Evolutionary conservation across 2,888 invertebrate genomes (phyloP), one percentile per base, ranked within the genome.

Genomic region (Cryptocheilus praepositus): DNA sequence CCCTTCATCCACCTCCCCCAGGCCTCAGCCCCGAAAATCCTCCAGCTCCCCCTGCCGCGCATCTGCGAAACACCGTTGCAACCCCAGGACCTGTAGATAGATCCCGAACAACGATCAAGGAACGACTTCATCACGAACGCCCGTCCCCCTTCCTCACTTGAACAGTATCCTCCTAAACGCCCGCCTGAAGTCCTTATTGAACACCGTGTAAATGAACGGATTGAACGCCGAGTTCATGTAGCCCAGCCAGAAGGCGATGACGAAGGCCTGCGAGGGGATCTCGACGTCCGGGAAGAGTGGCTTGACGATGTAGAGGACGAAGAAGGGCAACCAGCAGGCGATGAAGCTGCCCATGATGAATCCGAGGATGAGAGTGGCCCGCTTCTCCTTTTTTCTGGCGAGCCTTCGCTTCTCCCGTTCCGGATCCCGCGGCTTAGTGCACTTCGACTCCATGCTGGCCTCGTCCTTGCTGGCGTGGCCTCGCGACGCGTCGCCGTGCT

Each of bases 291-390:
- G 91, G 85, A 95, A 95, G 65, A 95, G 92, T 8, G 97, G 95
- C 86, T 95, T 94, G 63, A 97, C 89, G 83, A 97, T 96, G 88
- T 97, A 97, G 74, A 97, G 92, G 88, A 96, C 94, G 92, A 99
- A 99, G 90, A 99, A 99, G 0, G 99, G 99, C 85, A 99, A 91
- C 99, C 99, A 98, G 87, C 98, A 98, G 67, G 98, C 95, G 82
- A 99, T 98, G 89, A 99, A 99, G 81, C 98, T 97, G 72, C 98
- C 98, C 96, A 99, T 98, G 79, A 99, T 98, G 70, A 99, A 92
- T 46, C 99, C 99, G 76, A 99, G 90, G 76, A 99, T 98, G 22
- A 99, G 91, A 0, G 98, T 99, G 1, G 99, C 99, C 54, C 99
- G 91, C 83, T 99, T 95, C 89, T 99, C 99, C 88, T 98, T 96